Base-by-base conservation (phyloP, 2,797 vertebrate species). In the Acanthis flammea region DNA sequence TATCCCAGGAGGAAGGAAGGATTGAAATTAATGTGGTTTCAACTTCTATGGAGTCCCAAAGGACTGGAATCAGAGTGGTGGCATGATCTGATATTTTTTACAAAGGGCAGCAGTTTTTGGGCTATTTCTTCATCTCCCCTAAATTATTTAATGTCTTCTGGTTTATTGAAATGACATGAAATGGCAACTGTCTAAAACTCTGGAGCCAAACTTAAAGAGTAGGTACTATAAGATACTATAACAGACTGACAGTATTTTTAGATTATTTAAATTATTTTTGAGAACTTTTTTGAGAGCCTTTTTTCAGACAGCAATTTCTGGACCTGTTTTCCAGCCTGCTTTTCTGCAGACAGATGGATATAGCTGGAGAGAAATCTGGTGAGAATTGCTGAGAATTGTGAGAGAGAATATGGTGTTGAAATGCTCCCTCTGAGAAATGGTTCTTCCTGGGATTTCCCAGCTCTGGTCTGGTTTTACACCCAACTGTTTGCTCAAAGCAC, bases 1-100 rank as follows among this genome's bases (percentile, higher is more conserved):
- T 78, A 33, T 60, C 28, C 63, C 31, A 53, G 31, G 57, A 42
- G n/a, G 53, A 89, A 82, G 17, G n/a, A 85, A 61, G 12, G 7
- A 6, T 48, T 71, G 53, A 68, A 83, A 74, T 79, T 19, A 53
- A 53, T 33, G 45, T 82, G 45, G 1, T 58, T 93, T 85, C 31
- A 50, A 55, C 23, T 47, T 77, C 14, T 5, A 27, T 14, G n/a
- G 19, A 50, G 10, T 72, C 33, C 21, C 37, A 86, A 50, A 83
- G 75, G 50, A 50, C 28, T 58, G 22, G 23, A 76, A 63, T 73
- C 3, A 3, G 47, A 81, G 33, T 0, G 0, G 14, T 2, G 4
- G 7, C n/a, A 53, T 73, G 23, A 39, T 48, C 48, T 87, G 45
- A 42, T 63, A 13, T 77, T 85, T 71, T 79, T 85, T 89, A 67